These are phyloP conservation scores for Malacosoma neustria DNA, from an alignment of 2,888 invertebrate species.

Conservation along the genomic window DNA sequence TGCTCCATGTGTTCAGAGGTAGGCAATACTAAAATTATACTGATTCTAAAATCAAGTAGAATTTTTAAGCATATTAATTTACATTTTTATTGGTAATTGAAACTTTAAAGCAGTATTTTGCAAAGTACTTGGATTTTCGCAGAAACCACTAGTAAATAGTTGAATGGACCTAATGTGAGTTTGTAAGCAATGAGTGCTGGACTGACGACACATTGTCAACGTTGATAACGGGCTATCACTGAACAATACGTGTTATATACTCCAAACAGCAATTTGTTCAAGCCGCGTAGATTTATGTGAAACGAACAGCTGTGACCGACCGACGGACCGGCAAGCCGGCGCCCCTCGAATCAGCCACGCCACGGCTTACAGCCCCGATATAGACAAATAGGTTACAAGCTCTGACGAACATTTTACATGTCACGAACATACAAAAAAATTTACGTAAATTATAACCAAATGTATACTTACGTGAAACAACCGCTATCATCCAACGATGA, in stretches of 20 bases:
- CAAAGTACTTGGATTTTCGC: too few relatives aligned
- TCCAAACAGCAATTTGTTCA: slow-evolving; percentile 1
- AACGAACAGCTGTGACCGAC: slow-evolving; percentile 29
- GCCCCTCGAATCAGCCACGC: slow-evolving; percentile 34
- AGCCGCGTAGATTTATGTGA: slow-evolving; percentile 10
- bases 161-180: too few relatives aligned
- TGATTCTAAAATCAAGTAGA: too few relatives aligned
- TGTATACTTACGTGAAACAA: slow-evolving; percentile 50
- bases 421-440: slow-evolving; percentile 19
- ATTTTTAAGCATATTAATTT: too few relatives aligned
- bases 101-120: too few relatives aligned
- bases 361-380: slow-evolving; percentile 33
- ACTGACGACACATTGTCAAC: too few relatives aligned
- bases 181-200: too few relatives aligned
- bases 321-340: slow-evolving; percentile 34
- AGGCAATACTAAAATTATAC: too few relatives aligned
- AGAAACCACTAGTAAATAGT: too few relatives aligned
- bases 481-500: slow-evolving; percentile 68
- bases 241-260: not conserved
- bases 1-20: too few relatives aligned
- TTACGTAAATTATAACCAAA: slow-evolving; percentile 19
- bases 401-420: slow-evolving; percentile 35
- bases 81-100: too few relatives aligned
- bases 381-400: slow-evolving; percentile 58
- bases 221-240: too few relatives aligned